A percentile compares a stretch with the other conserved stretches of the same genome.
Conservation (phyloP, 2,888 invertebrate genomes). For the Panopea generosa region DNA sequence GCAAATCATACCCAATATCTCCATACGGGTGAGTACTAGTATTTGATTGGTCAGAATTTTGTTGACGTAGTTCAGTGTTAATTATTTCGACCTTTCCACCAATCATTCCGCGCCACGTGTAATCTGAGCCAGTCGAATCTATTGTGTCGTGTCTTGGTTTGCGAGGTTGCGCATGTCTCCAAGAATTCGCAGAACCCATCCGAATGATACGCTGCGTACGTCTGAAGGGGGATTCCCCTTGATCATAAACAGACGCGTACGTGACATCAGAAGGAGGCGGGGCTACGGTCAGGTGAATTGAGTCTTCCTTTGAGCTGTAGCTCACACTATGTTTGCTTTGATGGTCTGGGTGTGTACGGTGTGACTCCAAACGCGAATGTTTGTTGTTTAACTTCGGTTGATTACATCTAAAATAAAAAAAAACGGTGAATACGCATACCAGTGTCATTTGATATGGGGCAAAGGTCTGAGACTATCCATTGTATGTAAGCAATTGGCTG, state of each 20-base stretch:
- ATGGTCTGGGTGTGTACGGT: slow-evolving; percentile 14
- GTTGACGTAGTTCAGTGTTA: slow-evolving; percentile 55
- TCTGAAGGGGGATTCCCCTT: slow-evolving; percentile 52
- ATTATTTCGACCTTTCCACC: slow-evolving; percentile 50
- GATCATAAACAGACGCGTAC: slow-evolving; percentile 54
- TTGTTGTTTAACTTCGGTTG: slow-evolving; percentile 28
- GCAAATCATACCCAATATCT: slow-evolving; percentile 13
- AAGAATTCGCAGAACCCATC: slow-evolving; percentile 60
- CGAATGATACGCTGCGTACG: slow-evolving; percentile 51
- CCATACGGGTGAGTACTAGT: not conserved
- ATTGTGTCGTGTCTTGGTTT: slow-evolving; percentile 15
- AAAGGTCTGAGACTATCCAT: no score
- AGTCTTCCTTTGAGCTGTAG: slow-evolving; percentile 52
- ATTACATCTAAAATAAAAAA: slow-evolving; percentile 27
- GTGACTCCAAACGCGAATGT: slow-evolving; percentile 20
- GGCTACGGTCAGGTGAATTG: slow-evolving; percentile 30
- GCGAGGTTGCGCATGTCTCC: slow-evolving; percentile 41
- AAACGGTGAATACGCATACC: not conserved
- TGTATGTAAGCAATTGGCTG: no score
- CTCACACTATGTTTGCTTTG: slow-evolving; percentile 32
- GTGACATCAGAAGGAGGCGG: slow-evolving; percentile 41
- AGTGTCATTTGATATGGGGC: not conserved
- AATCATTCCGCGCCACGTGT: slow-evolving; percentile 58
- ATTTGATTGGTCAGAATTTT: not conserved
- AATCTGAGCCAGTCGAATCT: slow-evolving; percentile 35